Conservation (phyloP, 2,888 invertebrate species). For the Boloria euphrosyne region DNA sequence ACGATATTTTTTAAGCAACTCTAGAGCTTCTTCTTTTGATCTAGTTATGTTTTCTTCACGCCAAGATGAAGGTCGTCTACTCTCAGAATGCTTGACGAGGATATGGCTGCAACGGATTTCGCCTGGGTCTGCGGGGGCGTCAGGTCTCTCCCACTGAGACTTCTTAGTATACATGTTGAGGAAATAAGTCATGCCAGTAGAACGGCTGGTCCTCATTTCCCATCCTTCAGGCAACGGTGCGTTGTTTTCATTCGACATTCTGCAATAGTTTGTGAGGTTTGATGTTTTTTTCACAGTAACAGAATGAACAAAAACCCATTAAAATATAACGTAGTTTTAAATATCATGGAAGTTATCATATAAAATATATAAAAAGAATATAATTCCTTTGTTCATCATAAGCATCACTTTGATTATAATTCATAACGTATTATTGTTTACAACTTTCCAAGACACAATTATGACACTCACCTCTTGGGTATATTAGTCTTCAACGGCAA, state of each 20-base stretch:
- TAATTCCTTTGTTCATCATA: slow-evolving; percentile 16
- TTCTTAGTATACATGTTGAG: slow-evolving; percentile 97
- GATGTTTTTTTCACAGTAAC: slow-evolving; percentile 31
- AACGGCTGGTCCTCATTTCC: slow-evolving; percentile 94
- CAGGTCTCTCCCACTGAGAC: slow-evolving; percentile 98
- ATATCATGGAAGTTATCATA: neutral
- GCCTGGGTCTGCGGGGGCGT: slow-evolving; percentile 88
- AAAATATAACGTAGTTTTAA: neutral
- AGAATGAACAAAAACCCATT: slow-evolving; percentile 18
- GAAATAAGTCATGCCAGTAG: slow-evolving; percentile 96
- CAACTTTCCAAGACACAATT: neutral
- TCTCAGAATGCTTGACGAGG: slow-evolving; percentile 95
- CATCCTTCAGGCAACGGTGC: slow-evolving; percentile 92
- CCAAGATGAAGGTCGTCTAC: slow-evolving; percentile 97
- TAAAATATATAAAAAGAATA: neutral
- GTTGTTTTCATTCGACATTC: slow-evolving; percentile 73
- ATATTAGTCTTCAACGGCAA: too few species aligned
- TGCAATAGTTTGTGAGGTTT: slow-evolving; percentile 55
- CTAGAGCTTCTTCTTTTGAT: slow-evolving; percentile 94
- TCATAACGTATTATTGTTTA: neutral
- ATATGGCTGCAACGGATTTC: slow-evolving; percentile 95
- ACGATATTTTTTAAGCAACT: slow-evolving; percentile 91
- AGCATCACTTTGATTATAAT: neutral
- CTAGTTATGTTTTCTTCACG: slow-evolving; percentile 95
- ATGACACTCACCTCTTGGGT: neutral